Evolutionary conservation across 2,113 vertebrate species (phyloP).

Genomic region (Myotis yumanensis): DNA sequence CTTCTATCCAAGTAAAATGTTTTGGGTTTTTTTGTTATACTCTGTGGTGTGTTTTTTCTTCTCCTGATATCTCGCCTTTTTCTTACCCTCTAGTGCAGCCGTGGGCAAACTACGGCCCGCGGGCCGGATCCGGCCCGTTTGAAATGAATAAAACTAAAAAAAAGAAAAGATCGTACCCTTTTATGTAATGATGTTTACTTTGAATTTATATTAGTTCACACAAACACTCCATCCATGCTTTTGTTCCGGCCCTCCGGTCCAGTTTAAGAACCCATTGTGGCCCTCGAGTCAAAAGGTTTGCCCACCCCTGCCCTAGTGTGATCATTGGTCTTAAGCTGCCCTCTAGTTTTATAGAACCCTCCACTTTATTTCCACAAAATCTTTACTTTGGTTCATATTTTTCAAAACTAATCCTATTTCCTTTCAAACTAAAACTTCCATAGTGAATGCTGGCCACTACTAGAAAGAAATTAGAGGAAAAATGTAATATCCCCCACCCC

Average conservation of each 20-base stretch:
- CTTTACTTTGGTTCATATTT: not conserved
- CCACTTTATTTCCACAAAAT: not conserved
- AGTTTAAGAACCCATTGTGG: no score
- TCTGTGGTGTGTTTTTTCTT: not conserved
- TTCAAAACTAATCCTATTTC: not conserved
- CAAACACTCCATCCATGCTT: no score
- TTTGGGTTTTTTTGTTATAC: not conserved
- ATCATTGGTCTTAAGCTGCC: not conserved
- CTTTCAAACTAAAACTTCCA: not conserved
- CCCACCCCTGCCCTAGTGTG: no score
- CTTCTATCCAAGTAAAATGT: not conserved
- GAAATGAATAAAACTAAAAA: no score
- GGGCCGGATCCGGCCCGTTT: no score
- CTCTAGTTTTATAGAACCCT: not conserved
- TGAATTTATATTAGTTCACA: no score
- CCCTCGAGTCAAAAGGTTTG: no score
- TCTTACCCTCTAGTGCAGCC: not conserved
- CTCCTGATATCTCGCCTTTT: not conserved
- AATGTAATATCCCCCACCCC: not conserved
- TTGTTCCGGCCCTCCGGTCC: no score
- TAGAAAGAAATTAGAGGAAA: slow-evolving; percentile 17
- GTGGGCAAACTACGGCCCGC: no score
- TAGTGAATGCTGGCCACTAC: not conserved
- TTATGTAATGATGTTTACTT: no score
- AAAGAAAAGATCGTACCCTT: no score